Conservation (phyloP, 2,113 vertebrate species). For the Oenanthe melanoleuca region DNA sequence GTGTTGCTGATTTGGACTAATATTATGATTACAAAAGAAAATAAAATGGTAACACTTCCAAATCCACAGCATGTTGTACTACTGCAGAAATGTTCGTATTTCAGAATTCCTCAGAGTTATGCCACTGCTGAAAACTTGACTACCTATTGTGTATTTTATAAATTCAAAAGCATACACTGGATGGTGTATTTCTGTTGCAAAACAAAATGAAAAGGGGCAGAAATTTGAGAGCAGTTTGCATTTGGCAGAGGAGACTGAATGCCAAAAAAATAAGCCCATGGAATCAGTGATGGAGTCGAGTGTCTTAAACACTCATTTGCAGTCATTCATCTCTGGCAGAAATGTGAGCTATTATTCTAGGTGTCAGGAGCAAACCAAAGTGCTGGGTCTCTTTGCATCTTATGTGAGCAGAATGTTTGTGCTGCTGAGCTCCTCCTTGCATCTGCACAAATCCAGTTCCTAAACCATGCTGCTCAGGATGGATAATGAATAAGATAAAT, state of each 20-base stretch:
- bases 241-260: not conserved
- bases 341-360: conserved; percentile 34
- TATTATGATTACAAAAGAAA: not conserved
- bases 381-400: not conserved
- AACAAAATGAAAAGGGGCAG: conserved; percentile 13
- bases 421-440: not conserved
- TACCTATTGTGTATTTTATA: not conserved
- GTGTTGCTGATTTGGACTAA: not conserved
- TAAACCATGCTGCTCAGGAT: not conserved
- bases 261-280: not conserved
- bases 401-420: conserved; percentile 17
- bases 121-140: not conserved
- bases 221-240: not conserved
- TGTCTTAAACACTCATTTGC: conserved; percentile 45
- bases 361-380: conserved; percentile 19
- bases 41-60: not conserved
- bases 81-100: not conserved
- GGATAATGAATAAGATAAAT: not conserved
- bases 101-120: not conserved
- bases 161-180: not conserved
- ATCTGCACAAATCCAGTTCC: not conserved
- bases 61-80: not conserved
- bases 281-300: conserved; percentile 32
- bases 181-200: conserved; percentile 16
- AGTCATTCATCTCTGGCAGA: conserved; percentile 56